Evolutionary conservation across 2,888 invertebrate genomes (phyloP), one percentile per base, ranked within the genome.

Genomic region (Ferdinandea cuprea): DNA sequence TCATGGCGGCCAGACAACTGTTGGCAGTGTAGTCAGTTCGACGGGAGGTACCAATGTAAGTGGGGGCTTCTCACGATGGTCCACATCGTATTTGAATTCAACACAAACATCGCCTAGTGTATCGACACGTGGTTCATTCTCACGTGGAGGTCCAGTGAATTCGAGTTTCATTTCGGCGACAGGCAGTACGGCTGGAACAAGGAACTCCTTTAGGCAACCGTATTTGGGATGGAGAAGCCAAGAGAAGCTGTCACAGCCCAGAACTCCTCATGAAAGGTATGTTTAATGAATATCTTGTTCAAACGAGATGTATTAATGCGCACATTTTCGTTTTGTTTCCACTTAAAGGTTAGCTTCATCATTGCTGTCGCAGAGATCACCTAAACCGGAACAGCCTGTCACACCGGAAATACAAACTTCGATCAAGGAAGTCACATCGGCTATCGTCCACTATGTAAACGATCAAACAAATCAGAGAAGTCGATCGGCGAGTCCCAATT

Each of bases 381-480:
- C 87, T 85, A 87, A 88, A 78, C 68, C 88, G 71, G 86, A 87
- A 65, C 78, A 81, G 59, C 87, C 89, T 3, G 90, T 90, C 32
- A 92, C 92, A 85, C 92, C 92, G 78, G 95, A 95, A 89, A 96
- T 96, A 83, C 95, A 95, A 89, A 94, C 96, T 85, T 96, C 96
- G 73, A 97, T 97, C 89, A 97, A 97, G 91, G 97, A 97, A 91
- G 97, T 97, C 86, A 97, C 97, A 85, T 97, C 97, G 86, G 97
- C 97, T 54, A 97, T 97, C 87, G 97, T 97, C 68, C 97, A 97
- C 91, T 97, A 97, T 92, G 97, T 97, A 81, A 94, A 94, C 85
- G 94, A 94, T 94, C 87, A 94, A 93, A 89, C 94, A 61, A 85
- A 88, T 91, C 85, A 93, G 91, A 89, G 90, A 90, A 88, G 90